phyloP scores from a whole-genome alignment of 2,113 vertebrate species.

The Ammodytes dubius region DNA sequence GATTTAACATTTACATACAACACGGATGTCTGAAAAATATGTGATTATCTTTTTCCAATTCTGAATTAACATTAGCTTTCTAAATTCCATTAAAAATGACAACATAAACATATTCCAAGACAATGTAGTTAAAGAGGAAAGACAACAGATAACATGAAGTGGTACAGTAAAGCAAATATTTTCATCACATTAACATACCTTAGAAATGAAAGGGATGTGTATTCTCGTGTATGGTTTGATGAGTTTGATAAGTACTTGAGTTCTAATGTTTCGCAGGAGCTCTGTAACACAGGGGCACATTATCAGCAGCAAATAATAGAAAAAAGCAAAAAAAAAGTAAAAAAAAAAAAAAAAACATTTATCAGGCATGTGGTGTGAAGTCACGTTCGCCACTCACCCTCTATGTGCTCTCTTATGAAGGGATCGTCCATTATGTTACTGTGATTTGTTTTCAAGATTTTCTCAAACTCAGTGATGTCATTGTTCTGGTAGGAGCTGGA shows the following conservation, averaged over 20 bases:
- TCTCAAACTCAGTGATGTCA: constrained; percentile 99
- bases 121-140: background rate
- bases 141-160: background rate
- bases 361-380: background rate
- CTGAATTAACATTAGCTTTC: too few relatives aligned
- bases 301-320: background rate
- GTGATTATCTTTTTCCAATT: background rate
- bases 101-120: background rate
- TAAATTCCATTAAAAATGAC: too few relatives aligned
- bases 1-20: background rate
- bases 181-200: constrained; percentile 84
- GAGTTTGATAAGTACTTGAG: constrained; percentile 99
- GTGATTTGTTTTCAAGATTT: constrained; percentile 99
- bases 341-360: background rate
- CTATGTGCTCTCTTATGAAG: constrained; percentile 99
- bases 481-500: constrained; percentile 99
- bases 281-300: constrained; percentile 86
- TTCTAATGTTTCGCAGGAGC: constrained; percentile 98
- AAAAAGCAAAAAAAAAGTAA: background rate
- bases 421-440: constrained; percentile 99
- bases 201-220: constrained; percentile 99
- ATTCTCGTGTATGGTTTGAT: constrained; percentile 99
- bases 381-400: constrained; percentile 87
- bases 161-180: background rate
- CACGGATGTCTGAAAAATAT: background rate